Conservation (phyloP, 2,888 invertebrate genomes). For the Chironomus riparius region DNA sequence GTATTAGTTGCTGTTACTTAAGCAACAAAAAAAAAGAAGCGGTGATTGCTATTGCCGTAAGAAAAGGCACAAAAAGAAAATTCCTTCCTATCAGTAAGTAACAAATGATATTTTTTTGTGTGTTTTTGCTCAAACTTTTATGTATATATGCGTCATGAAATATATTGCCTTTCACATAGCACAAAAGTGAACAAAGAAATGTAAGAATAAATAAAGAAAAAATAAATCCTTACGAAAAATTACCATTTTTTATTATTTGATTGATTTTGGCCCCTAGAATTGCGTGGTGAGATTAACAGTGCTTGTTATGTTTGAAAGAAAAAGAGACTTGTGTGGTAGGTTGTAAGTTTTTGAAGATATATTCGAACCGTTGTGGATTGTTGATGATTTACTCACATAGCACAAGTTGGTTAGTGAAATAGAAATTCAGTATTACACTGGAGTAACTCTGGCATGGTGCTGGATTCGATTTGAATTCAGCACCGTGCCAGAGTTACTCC, state of each 20-base stretch:
- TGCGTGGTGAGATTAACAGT: conserved; percentile 20
- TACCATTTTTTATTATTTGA: conserved; percentile 27
- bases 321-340: background rate
- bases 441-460: no score
- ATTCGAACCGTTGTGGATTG: background rate
- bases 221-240: conserved; percentile 11
- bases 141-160: conserved; percentile 2
- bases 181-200: background rate
- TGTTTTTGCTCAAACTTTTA: conserved; percentile 11
- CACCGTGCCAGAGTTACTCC: no score
- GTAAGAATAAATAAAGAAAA: background rate
- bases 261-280: conserved; percentile 21
- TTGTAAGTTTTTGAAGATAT: no score
- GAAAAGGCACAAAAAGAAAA: conserved; percentile 8
- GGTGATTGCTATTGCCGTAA: background rate
- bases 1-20: background rate
- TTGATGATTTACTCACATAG: no score
- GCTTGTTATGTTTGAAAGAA: background rate
- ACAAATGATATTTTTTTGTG: conserved; percentile 23
- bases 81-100: conserved; percentile 19
- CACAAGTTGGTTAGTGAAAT: no score
- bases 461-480: no score
- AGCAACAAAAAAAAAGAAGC: background rate
- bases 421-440: no score
- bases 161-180: conserved; percentile 15